A percentile compares a stretch with the other conserved stretches of the same genome.
Conservation (phyloP, 2,888 invertebrate species). For the Napeogenes sylphis region DNA sequence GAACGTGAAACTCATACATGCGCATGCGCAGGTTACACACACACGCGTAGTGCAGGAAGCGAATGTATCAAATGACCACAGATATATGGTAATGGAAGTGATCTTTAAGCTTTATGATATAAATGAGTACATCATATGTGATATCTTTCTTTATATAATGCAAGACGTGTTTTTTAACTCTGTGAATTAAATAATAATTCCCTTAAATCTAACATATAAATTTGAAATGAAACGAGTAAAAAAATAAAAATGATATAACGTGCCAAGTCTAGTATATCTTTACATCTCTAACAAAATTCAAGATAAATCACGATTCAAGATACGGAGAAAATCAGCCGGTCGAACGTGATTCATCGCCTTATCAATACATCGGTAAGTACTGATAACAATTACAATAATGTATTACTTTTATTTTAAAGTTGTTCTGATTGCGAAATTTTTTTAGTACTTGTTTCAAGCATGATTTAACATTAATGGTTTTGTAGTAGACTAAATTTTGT, state of each 20-base stretch:
- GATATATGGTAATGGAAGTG: constrained; percentile 26
- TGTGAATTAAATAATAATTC: no score
- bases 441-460: no score
- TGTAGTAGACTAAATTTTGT: no score
- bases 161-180: no score
- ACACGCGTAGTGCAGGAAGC: constrained; percentile 40
- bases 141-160: no score
- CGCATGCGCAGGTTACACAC: constrained; percentile 37
- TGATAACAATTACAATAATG: constrained; percentile 2
- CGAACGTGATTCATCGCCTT: constrained; percentile 11
- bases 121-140: no score
- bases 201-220: no score
- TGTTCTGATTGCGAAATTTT: no score
- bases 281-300: constrained; percentile 10
- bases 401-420: background rate
- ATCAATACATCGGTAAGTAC: background rate
- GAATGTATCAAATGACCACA: constrained; percentile 32
- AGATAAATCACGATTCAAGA: constrained; percentile 47
- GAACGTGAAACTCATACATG: constrained; percentile 48
- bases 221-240: no score
- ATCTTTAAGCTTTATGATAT: background rate
- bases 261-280: background rate
- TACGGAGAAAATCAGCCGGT: constrained; percentile 44
- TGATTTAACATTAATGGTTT: no score
- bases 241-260: background rate